phyloP scores from a whole-genome alignment of 2,888 invertebrate genomes.

The Hirtodrosophila histrioides region DNA sequence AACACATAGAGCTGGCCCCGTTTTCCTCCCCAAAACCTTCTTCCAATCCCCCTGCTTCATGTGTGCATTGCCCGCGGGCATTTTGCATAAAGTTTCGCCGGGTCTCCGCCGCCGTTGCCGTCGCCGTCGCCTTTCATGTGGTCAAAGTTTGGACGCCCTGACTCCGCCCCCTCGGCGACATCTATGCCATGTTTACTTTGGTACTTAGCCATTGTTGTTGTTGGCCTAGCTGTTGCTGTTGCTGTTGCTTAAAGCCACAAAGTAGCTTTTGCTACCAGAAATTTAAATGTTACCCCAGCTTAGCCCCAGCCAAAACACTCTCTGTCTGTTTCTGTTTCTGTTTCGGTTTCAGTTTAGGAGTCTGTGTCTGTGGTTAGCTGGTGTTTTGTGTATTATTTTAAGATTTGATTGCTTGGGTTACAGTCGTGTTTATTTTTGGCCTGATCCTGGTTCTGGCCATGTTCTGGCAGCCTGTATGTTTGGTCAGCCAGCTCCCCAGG shows the following conservation, averaged over 20 bases:
- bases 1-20: slow-evolving; percentile 63
- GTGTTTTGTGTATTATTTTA: slow-evolving; percentile 70
- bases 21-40: background rate
- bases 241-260: slow-evolving; percentile 79
- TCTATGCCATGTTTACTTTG: slow-evolving; percentile 79
- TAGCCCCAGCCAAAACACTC: slow-evolving; percentile 26
- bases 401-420: slow-evolving; percentile 64
- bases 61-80: slow-evolving; percentile 65
- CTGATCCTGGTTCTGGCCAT: slow-evolving; percentile 13
- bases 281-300: slow-evolving; percentile 72
- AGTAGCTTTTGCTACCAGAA: slow-evolving; percentile 76
- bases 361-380: slow-evolving; percentile 44
- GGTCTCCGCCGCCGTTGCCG: slow-evolving; percentile 40
- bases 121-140: slow-evolving; percentile 61
- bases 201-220: slow-evolving; percentile 67
- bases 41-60: slow-evolving; percentile 4
- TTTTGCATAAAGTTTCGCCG: slow-evolving; percentile 65
- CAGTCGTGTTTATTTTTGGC: slow-evolving; percentile 48
- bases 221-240: slow-evolving; percentile 34
- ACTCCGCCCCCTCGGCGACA: slow-evolving; percentile 50
- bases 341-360: slow-evolving; percentile 5
- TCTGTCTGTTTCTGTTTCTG: slow-evolving; percentile 5
- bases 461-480: slow-evolving; percentile 24
- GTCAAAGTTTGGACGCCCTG: slow-evolving; percentile 56
- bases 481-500: slow-evolving; percentile 18